Evolutionary conservation across 1,140 invertebrate species (phyloP).

Genomic region (Pogonomyrmex californicus): DNA sequence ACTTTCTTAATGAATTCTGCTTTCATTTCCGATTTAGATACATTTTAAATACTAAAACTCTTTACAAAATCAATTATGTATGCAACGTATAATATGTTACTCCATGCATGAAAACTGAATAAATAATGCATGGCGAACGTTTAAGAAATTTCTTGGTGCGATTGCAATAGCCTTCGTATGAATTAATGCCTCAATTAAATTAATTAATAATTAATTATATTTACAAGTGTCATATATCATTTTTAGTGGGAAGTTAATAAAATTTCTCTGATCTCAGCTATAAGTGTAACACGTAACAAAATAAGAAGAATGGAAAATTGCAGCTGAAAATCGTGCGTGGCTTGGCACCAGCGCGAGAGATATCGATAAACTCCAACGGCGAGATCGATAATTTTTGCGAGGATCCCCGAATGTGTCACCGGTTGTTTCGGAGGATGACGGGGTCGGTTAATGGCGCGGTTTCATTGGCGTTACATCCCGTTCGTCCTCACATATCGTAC

Average conservation of each 20-base stretch:
- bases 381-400: conserved; percentile 68
- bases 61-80: not conserved
- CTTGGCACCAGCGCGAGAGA: conserved; percentile 52
- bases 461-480: conserved; percentile 45
- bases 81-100: not conserved
- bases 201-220: not conserved
- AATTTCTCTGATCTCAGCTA: not conserved
- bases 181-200: not conserved
- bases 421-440: not conserved
- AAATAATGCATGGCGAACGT: not conserved
- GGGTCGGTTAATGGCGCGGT: conserved; percentile 9
- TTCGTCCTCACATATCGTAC: conserved; percentile 24
- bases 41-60: not conserved
- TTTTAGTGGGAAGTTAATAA: conserved; percentile 1
- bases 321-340: conserved; percentile 6
- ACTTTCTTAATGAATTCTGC: not conserved
- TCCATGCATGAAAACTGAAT: conserved; percentile 20
- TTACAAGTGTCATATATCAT: not conserved
- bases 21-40: not conserved
- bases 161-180: not conserved
- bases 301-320: not conserved
- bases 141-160: not conserved
- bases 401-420: conserved; percentile 40
- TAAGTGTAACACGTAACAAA: not conserved
- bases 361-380: conserved; percentile 59